phyloP scores from a whole-genome alignment of 2,888 invertebrate species.

The Allophyes oxyacanthae region DNA sequence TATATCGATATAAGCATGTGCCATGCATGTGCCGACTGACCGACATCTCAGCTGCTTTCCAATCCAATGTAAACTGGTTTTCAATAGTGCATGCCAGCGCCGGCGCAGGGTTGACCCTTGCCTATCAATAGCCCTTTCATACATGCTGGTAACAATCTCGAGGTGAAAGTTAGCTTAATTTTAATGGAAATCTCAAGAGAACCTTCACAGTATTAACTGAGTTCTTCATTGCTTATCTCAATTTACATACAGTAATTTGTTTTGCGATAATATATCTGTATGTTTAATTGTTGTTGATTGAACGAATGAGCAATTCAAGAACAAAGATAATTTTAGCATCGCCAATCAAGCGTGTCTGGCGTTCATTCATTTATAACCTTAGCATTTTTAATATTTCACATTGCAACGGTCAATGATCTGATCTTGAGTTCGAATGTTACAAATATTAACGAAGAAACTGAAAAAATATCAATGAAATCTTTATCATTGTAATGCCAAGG shows the following conservation, averaged over 20 bases:
- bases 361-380: conserved; percentile 38
- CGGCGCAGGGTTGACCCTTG: conserved; percentile 51
- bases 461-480: not conserved
- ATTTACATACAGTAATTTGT: conserved; percentile 26
- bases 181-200: conserved; percentile 47
- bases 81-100: conserved; percentile 41
- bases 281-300: conserved; percentile 22
- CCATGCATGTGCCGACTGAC: conserved; percentile 61
- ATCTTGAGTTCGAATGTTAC: not conserved
- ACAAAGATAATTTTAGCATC: conserved; percentile 44
- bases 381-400: conserved; percentile 23
- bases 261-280: conserved; percentile 22
- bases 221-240: conserved; percentile 35
- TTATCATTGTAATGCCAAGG: conserved; percentile 23
- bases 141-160: conserved; percentile 32
- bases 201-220: conserved; percentile 25
- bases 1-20: conserved; percentile 59
- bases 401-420: conserved; percentile 27
- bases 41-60: conserved; percentile 63
- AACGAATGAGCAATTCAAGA: conserved; percentile 11
- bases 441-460: not conserved
- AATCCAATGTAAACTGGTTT: conserved; percentile 58
- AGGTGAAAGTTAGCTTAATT: conserved; percentile 55
- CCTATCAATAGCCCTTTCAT: conserved; percentile 56
- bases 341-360: conserved; percentile 41